Conservation (phyloP, 2,113 vertebrate species). For the Numida meleagris region DNA sequence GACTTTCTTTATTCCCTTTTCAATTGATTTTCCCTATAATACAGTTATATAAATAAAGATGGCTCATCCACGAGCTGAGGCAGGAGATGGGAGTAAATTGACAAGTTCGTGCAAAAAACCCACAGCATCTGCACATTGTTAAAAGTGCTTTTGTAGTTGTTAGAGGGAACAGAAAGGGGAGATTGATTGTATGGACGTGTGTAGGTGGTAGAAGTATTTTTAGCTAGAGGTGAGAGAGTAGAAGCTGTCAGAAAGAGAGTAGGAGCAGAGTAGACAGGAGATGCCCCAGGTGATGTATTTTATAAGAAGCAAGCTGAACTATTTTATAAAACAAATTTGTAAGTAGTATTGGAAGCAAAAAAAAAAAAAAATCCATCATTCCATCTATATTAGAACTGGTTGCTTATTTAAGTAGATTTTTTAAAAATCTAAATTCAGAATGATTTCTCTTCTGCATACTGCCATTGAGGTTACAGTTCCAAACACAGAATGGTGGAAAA, state of each 20-base stretch:
- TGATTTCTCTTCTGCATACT: not conserved
- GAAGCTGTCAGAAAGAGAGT: slow-evolving; percentile 34
- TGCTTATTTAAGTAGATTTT: not conserved
- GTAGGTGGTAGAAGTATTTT: slow-evolving; percentile 59
- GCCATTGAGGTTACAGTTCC: not conserved
- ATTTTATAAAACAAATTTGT: not conserved
- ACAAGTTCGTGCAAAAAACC: slow-evolving; percentile 50
- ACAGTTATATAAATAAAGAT: slow-evolving; percentile 30
- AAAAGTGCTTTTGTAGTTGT: slow-evolving; percentile 36
- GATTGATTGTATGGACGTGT: not conserved
- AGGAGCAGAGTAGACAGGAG: slow-evolving; percentile 29
- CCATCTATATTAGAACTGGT: not conserved
- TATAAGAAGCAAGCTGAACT: not conserved
- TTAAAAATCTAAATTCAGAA: not conserved
- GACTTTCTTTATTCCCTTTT: not conserved
- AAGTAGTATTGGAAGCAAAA: not conserved
- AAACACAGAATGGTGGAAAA: not conserved
- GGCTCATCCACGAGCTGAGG: slow-evolving; percentile 12
- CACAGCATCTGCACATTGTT: slow-evolving; percentile 13
- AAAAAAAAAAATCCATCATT: not conserved
- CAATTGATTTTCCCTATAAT: not conserved
- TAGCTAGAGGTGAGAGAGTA: slow-evolving; percentile 59
- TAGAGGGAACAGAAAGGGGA: slow-evolving; percentile 35
- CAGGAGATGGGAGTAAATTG: slow-evolving; percentile 45
- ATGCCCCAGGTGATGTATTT: not conserved